Evolutionary conservation across 2,888 invertebrate species (phyloP).

Genomic region (Drosophila leonis): DNA sequence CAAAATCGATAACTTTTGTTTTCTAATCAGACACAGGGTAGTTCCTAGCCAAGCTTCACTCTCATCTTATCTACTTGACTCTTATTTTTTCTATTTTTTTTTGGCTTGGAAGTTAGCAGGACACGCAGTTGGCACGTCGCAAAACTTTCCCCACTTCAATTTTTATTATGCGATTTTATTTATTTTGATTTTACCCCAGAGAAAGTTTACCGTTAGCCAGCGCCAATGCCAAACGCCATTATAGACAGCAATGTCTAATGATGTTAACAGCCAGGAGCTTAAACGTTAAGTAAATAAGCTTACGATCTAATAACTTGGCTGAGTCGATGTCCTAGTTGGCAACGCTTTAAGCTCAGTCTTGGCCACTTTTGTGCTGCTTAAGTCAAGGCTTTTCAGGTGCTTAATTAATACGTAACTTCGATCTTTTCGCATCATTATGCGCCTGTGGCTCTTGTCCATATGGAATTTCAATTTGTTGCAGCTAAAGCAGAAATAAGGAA

Average conservation of each 20-base stretch:
- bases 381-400: slow-evolving; percentile 22
- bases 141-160: slow-evolving; percentile 70
- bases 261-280: slow-evolving; percentile 74
- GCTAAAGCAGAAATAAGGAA: slow-evolving; percentile 32
- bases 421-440: slow-evolving; percentile 1
- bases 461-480: slow-evolving; percentile 69
- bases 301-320: slow-evolving; percentile 67
- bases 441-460: slow-evolving; percentile 34
- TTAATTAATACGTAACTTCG: slow-evolving; percentile 50
- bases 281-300: slow-evolving; percentile 67
- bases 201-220: slow-evolving; percentile 52
- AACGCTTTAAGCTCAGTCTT: slow-evolving; percentile 2
- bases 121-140: slow-evolving; percentile 73
- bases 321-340: neutral
- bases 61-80: neutral
- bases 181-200: slow-evolving; percentile 70
- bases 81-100: slow-evolving; percentile 2
- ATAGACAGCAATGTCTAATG: slow-evolving; percentile 61
- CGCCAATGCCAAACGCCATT: slow-evolving; percentile 19
- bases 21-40: neutral
- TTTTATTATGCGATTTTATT: slow-evolving; percentile 79
- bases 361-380: slow-evolving; percentile 6
- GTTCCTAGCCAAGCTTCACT: neutral
- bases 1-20: neutral
- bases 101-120: slow-evolving; percentile 45